phyloP scores from a whole-genome alignment of 2,888 invertebrate genomes.

The Molorchus minor region DNA sequence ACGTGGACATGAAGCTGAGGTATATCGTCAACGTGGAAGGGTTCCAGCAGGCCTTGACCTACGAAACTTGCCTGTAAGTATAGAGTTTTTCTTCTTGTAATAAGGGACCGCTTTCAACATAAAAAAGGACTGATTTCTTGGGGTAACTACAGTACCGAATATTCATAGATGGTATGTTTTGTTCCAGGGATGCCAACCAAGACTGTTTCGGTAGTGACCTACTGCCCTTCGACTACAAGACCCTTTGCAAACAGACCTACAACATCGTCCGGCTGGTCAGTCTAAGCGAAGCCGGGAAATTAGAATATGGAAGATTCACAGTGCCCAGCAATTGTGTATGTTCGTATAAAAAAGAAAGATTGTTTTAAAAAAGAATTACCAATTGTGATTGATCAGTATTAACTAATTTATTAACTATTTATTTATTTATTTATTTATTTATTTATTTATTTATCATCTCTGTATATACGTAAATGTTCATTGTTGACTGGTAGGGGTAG shows the following conservation, averaged over 20 bases:
- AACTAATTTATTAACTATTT: not conserved
- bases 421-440: not conserved
- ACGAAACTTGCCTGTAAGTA: conserved; percentile 35
- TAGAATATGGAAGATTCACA: conserved; percentile 33
- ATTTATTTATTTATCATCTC: not conserved
- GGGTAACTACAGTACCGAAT: too few relatives aligned
- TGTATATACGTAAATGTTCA: not conserved
- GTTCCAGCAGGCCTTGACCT: conserved; percentile 31
- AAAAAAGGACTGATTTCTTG: too few relatives aligned
- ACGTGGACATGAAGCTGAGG: conserved; percentile 25
- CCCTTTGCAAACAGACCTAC: conserved; percentile 31
- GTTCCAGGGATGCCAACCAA: conserved; percentile 24
- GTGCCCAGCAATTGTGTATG: conserved; percentile 34
- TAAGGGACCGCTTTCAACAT: not conserved
- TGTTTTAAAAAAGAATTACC: too few relatives aligned
- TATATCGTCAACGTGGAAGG: conserved; percentile 33
- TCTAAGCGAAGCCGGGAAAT: conserved; percentile 27
- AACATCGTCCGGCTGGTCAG: conserved; percentile 29
- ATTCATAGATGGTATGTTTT: too few relatives aligned
- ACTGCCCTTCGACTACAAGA: conserved; percentile 28
- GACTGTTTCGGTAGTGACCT: conserved; percentile 25
- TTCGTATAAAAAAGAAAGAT: conserved; percentile 29
- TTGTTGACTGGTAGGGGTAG: not conserved
- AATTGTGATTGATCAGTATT: not conserved
- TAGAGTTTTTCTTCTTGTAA: too few relatives aligned